A percentile compares a stretch with the other conserved stretches of the same genome.
Evolutionary conservation across 2,888 invertebrate species (phyloP).

Genomic region (Drosophila borborema): DNA sequence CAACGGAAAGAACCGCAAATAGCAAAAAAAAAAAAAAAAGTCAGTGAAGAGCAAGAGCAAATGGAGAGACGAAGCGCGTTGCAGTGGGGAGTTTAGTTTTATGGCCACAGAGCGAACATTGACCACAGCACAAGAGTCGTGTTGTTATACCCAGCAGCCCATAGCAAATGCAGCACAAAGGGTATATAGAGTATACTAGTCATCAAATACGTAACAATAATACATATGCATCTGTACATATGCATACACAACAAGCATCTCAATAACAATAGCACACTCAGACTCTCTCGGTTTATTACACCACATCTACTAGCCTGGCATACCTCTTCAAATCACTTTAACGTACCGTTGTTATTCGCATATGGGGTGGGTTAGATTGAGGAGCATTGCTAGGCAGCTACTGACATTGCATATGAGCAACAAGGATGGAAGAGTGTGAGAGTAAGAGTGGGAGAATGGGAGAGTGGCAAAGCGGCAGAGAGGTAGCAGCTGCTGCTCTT

Average conservation of each 20-base stretch:
- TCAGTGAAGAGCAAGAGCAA: neutral
- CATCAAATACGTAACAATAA: neutral
- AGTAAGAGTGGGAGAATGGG: constrained; percentile 8
- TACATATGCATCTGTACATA: neutral
- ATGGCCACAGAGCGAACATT: constrained; percentile 25
- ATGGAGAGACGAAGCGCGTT: neutral
- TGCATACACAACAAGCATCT: neutral
- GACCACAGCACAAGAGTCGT: constrained; percentile 40
- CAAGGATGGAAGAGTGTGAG: constrained; percentile 12
- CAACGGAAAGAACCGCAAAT: constrained; percentile 42
- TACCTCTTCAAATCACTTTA: constrained; percentile 11
- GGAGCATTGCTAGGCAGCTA: constrained; percentile 38
- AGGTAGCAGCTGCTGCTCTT: constrained; percentile 29
- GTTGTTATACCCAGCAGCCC: constrained; percentile 5
- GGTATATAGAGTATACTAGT: neutral
- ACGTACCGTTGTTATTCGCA: constrained; percentile 20
- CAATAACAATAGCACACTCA: neutral
- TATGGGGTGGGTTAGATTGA: constrained; percentile 32
- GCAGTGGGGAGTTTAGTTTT: constrained; percentile 12
- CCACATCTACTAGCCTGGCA: neutral
- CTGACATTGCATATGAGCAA: constrained; percentile 48
- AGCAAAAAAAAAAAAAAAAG: constrained; percentile 7
- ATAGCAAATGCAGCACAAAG: neutral
- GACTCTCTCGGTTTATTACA: neutral
- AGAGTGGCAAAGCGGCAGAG: constrained; percentile 12